Conservation (phyloP, 2,888 invertebrate genomes). For the Yponomeuta sedellus region DNA sequence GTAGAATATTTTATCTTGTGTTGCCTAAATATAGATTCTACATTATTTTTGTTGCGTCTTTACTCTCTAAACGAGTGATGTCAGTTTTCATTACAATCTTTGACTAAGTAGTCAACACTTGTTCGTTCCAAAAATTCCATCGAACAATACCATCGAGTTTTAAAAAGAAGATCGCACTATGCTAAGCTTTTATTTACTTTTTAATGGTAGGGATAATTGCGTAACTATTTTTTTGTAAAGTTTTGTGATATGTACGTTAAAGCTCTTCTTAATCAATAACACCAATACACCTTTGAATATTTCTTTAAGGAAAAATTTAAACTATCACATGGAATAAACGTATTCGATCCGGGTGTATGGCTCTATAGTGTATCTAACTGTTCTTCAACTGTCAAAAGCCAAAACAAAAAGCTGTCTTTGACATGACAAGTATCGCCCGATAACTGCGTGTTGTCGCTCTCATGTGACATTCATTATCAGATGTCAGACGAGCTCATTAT, state of each 20-base stretch:
- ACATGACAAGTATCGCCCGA: neutral
- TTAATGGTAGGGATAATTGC: too few relatives aligned
- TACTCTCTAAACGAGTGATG: neutral
- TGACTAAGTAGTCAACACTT: too few relatives aligned
- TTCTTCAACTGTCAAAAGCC: neutral
- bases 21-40: neutral
- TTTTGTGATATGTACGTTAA: too few relatives aligned
- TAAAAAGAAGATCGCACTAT: too few relatives aligned
- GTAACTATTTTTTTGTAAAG: too few relatives aligned
- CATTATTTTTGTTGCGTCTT: neutral
- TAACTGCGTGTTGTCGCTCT: constrained; percentile 2
- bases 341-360: neutral
- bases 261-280: too few relatives aligned
- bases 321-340: neutral
- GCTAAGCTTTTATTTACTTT: too few relatives aligned
- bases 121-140: too few relatives aligned
- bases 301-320: neutral
- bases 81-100: too few relatives aligned
- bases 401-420: neutral
- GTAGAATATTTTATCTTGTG: neutral
- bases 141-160: too few relatives aligned
- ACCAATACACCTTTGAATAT: too few relatives aligned
- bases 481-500: neutral
- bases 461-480: constrained; percentile 4
- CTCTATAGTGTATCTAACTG: neutral